Evolutionary conservation across 1,140 invertebrate genomes (phyloP), one percentile per base, ranked within the genome.

Genomic region (Drosophila takahashii): DNA sequence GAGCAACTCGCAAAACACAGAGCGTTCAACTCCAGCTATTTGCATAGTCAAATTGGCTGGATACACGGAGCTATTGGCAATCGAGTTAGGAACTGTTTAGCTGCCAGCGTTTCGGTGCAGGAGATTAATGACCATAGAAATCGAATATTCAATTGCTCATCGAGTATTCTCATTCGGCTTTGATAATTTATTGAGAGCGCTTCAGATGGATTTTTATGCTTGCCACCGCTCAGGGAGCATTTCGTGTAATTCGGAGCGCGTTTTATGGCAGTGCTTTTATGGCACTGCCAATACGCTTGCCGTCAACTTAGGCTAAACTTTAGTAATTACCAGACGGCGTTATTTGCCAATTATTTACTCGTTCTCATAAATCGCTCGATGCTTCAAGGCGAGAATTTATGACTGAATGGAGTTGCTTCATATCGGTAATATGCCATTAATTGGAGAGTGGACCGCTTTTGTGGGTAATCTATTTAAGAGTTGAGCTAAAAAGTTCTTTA

Each of bases 71-170:
- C 6, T 41, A 22, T 22, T 18, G 18, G 36, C 37, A 58, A 61
- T 66, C 51, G 37, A 64, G 74, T 61, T 78, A 62, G 67, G 54
- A 66, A 45, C 72, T 77, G 51, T 61, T 72, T 53, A 71, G 58
- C 34, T 36, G n/a, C 18, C 45, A 37, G 16, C 58, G n/a, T 44
- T 11, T 26, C n/a, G 10, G 16, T 27, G 51, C 18, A 22, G 47
- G 67, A 89, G 83, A 86, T 86, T 86, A 86, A 86, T 83, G 79
- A 72, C 84, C 76, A 73, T 72, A 83, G 84, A 89, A 87, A 79
- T 77, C 75, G 83, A 69, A 75, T 70, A 85, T 81, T 81, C 69
- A 77, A 86, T 76, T 85, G 81, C 67, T 58, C 79, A 81, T 73
- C 79, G 64, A 76, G 78, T 50, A 71, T 76, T 72, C 72, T 53